Evolutionary conservation across 2,888 invertebrate genomes (phyloP).

Genomic region (Autographa pulchrina): DNA sequence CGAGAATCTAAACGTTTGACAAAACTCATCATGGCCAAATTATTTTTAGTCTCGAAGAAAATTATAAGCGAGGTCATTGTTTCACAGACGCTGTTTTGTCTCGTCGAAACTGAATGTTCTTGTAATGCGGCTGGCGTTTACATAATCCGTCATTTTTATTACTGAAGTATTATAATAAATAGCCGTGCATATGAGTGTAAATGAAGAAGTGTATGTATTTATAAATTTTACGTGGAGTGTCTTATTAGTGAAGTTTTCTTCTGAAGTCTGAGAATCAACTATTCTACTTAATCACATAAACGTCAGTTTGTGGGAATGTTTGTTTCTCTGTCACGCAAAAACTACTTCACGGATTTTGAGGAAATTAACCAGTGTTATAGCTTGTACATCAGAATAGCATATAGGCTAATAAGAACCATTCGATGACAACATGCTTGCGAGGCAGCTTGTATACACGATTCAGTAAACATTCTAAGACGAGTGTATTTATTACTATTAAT

Average conservation of each 20-base stretch:
- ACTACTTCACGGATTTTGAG: too few relatives aligned
- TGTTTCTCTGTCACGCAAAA: not conserved
- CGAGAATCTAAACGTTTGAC: constrained; percentile 49
- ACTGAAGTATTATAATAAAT: constrained; percentile 18
- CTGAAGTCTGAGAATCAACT: too few relatives aligned
- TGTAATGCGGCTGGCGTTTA: constrained; percentile 48
- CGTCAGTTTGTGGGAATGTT: too few relatives aligned
- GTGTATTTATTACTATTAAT: too few relatives aligned
- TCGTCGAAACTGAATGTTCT: constrained; percentile 25
- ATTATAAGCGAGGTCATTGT: constrained; percentile 71
- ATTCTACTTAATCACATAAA: too few relatives aligned
- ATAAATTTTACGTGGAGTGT: not conserved
- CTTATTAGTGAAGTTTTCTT: not conserved
- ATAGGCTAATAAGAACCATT: too few relatives aligned
- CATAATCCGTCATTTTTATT: constrained; percentile 59
- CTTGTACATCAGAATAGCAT: too few relatives aligned
- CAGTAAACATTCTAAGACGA: too few relatives aligned
- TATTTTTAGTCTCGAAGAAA: constrained; percentile 69
- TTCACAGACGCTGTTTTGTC: constrained; percentile 57
- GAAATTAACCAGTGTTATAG: too few relatives aligned
- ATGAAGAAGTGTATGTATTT: not conserved
- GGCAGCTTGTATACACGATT: too few relatives aligned
- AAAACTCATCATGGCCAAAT: constrained; percentile 53
- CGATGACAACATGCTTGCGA: too few relatives aligned
- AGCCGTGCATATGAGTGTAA: not conserved